These are phyloP conservation scores for Tylochromis polylepis DNA, from an alignment of 2,113 vertebrate genomes.

Conservation along the genomic window DNA sequence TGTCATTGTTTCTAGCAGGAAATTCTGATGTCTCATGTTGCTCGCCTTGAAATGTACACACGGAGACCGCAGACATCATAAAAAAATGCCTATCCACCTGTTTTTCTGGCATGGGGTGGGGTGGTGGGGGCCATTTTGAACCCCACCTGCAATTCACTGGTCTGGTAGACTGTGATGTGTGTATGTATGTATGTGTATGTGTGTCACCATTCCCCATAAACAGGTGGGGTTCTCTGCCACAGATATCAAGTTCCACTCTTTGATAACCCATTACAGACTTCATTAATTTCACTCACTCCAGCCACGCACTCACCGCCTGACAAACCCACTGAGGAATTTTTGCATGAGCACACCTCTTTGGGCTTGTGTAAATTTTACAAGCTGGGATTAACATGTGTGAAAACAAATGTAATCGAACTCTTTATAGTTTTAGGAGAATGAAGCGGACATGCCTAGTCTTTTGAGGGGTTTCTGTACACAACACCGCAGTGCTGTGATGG, in stretches of 20 bases:
- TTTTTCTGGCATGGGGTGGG: constrained; percentile 48
- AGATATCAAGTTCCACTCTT: constrained; percentile 71
- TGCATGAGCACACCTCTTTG: constrained; percentile 55
- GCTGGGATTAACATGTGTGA: constrained; percentile 69
- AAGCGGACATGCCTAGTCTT: constrained; percentile 16
- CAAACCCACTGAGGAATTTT: constrained; percentile 59
- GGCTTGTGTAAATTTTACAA: constrained; percentile 65
- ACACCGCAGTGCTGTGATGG: not conserved
- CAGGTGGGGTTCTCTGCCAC: constrained; percentile 61
- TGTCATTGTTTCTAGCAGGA: constrained; percentile 14
- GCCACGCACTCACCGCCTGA: constrained; percentile 54
- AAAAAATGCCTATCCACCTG: constrained; percentile 75
- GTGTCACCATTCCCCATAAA: constrained; percentile 51
- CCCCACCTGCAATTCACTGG: constrained; percentile 73
- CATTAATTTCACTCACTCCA: constrained; percentile 61
- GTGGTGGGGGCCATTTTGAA: constrained; percentile 45
- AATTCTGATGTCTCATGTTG: constrained; percentile 70
- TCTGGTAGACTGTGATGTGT: constrained; percentile 43
- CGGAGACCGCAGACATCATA: constrained; percentile 69
- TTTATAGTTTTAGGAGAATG: constrained; percentile 56
- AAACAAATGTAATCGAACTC: constrained; percentile 68
- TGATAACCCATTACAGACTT: constrained; percentile 74
- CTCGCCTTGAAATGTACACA: constrained; percentile 50
- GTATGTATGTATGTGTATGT: not conserved
- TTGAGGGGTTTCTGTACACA: not conserved